Conservation (phyloP, 2,113 vertebrate species). For the Anseranas semipalmata region DNA sequence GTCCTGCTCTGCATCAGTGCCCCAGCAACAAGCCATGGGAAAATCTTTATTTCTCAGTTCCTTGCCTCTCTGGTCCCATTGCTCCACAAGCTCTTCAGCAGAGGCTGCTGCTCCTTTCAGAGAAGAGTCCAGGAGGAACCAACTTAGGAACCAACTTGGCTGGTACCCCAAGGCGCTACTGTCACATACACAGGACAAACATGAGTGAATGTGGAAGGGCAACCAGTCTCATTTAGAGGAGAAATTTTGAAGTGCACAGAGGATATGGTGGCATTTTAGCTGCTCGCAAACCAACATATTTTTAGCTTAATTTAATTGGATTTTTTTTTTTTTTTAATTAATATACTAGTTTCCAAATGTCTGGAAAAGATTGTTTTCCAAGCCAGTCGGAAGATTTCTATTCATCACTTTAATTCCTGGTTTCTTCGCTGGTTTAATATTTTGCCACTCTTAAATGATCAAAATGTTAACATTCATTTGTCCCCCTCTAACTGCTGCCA, state of each 20-base stretch:
- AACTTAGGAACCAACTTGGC: neutral
- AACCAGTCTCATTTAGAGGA: neutral
- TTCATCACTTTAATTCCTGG: neutral
- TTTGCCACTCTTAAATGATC: neutral
- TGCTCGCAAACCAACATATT: neutral
- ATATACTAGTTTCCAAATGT: neutral
- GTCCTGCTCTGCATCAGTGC: too few relatives aligned
- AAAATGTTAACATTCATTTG: neutral
- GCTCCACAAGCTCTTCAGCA: neutral
- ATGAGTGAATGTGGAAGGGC: rapidly evolving
- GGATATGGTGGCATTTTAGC: neutral
- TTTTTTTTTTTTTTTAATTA: neutral
- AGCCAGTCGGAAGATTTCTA: neutral
- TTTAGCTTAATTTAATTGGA: neutral
- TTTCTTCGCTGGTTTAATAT: neutral
- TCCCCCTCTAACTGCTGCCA: neutral
- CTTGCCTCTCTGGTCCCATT: neutral
- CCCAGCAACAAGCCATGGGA: too few relatives aligned
- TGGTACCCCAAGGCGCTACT: neutral
- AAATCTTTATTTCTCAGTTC: neutral
- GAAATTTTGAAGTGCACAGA: neutral
- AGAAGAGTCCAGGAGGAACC: neutral
- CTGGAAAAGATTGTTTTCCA: neutral
- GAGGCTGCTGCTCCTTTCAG: neutral
- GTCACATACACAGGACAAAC: neutral